Conservation (phyloP, 2,888 invertebrate species). For the Diarsia rubi region DNA sequence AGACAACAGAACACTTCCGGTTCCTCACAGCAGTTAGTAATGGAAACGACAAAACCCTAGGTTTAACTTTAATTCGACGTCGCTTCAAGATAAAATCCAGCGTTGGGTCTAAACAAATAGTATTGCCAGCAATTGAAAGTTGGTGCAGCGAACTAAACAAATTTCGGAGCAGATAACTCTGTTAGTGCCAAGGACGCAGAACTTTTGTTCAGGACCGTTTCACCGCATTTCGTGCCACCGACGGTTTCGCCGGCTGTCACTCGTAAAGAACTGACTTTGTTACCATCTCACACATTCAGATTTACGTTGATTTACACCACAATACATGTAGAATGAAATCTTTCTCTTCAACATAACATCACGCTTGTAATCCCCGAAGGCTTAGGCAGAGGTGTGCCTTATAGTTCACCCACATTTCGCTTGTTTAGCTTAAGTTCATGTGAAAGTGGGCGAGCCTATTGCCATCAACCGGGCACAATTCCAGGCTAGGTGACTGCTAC, state of each 20-base stretch:
- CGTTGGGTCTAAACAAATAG: constrained; percentile 40
- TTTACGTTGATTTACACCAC: constrained; percentile 7
- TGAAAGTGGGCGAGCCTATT: too few relatives aligned
- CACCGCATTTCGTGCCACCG: constrained; percentile 7
- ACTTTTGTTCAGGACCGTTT: constrained; percentile 25
- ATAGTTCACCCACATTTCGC: too few relatives aligned
- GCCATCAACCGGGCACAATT: too few relatives aligned
- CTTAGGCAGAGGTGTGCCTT: too few relatives aligned
- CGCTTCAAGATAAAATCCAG: constrained; percentile 6
- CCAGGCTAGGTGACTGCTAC: too few relatives aligned
- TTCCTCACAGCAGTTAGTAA: neutral
- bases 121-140: constrained; percentile 47
- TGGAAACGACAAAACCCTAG: neutral
- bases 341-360: too few relatives aligned
- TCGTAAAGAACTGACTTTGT: constrained; percentile 14
- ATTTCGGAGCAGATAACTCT: constrained; percentile 35
- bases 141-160: constrained; percentile 38
- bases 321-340: neutral
- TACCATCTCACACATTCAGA: neutral
- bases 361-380: too few relatives aligned
- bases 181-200: constrained; percentile 26
- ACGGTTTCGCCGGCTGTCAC: constrained; percentile 16
- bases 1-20: neutral
- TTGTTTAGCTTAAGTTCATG: too few relatives aligned
- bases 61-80: constrained; percentile 1